Base-by-base conservation (phyloP, 2,888 invertebrate genomes). In the Xanthostigma xanthostigma region DNA sequence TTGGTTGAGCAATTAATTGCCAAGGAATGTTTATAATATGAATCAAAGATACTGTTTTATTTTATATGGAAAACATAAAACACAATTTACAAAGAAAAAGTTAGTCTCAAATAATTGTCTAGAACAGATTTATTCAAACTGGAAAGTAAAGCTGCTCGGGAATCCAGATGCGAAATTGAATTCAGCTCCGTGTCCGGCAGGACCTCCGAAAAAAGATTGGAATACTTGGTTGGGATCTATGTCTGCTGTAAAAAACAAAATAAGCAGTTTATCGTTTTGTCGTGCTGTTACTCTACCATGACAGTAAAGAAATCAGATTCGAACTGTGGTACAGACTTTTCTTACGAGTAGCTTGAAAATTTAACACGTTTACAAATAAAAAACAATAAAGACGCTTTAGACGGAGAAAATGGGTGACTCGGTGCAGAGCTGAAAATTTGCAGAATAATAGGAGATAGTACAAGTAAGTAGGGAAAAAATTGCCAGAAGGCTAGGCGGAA, bases 201-300 rank as follows among this genome's bases (percentile, higher is more conserved):
- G 17, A 35, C 73, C 71, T 60, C 78, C 78, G 73, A 85, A 91
- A 76, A 89, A 90, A 3, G 83, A 75, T 61, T 86, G 85, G 78
- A 89, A 91, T 64, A 89, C 83, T 63, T 83, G 80, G 62, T 81
- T 82, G 8, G 89, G 86, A 69, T 90, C 88, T 59, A 88, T 78
- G 64, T 86, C 82, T 72, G 76, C 57, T 79, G 74, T 46, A 64
- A 65, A 60, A 51, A 58, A 59, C 57, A 56, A 42, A 40, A 45
- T 41, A 42, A 38, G 14, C 9, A 34, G n/a, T 33, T 34, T 5
- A n/a, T 4, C 12, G 4, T n/a, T 46, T 27, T 9, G 12, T 14
- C 5, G n/a, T 14, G n/a, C n/a, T n/a, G n/a, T n/a, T n/a, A n/a
- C n/a, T n/a, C n/a, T n/a, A n/a, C n/a, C n/a, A n/a, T n/a, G n/a